Conservation (phyloP, 2,113 vertebrate species). For the Aphyosemion australe region DNA sequence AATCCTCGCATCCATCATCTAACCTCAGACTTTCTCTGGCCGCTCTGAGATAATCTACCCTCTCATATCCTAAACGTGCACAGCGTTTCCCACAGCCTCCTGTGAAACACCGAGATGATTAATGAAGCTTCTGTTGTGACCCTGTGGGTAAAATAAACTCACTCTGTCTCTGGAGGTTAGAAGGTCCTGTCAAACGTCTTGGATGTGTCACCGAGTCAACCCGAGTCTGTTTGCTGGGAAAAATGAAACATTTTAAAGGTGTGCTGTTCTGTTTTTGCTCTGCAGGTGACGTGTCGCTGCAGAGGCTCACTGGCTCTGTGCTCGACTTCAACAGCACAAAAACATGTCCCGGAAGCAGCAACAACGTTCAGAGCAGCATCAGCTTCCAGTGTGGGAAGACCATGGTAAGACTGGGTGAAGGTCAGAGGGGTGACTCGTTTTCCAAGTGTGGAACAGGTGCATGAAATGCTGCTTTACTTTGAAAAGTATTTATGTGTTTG, state of each 20-base stretch:
- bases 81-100: conserved; percentile 41
- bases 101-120: neutral
- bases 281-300: conserved; percentile 80
- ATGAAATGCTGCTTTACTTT: no score
- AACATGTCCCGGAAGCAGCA: conserved; percentile 68
- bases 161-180: conserved; percentile 2
- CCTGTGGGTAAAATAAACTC: neutral
- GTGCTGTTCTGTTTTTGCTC: neutral
- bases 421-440: neutral
- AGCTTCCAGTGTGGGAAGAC: conserved; percentile 94
- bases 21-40: neutral
- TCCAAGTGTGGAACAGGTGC: no score
- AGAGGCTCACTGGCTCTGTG: conserved; percentile 73
- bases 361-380: conserved; percentile 85
- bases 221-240: no score
- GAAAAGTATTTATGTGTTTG: no score
- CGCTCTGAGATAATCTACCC: conserved; percentile 18
- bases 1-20: neutral
- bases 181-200: neutral
- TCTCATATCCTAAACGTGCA: neutral
- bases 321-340: conserved; percentile 80
- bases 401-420: conserved; percentile 81
- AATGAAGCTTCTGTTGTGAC: conserved; percentile 2
- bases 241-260: neutral
- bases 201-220: no score